Evolutionary conservation across 2,113 vertebrate species (phyloP).

Genomic region (Callospermophilus lateralis): DNA sequence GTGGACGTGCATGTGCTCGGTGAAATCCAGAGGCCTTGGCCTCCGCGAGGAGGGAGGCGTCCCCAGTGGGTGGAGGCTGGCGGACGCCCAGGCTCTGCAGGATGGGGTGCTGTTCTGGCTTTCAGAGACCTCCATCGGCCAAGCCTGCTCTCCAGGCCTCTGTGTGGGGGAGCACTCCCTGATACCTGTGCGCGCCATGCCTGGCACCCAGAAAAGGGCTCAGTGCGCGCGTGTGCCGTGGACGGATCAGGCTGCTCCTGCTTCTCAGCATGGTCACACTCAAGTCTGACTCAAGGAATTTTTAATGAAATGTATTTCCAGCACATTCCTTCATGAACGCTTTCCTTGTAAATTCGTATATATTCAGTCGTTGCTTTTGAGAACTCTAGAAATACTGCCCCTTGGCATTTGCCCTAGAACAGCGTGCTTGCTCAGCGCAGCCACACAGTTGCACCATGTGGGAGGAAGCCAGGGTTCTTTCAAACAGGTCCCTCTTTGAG

Average conservation of each 20-base stretch:
- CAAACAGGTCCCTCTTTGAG: conserved; percentile 66
- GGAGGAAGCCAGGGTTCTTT: conserved; percentile 37
- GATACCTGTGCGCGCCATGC: too few species aligned
- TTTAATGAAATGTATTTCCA: conserved; percentile 75
- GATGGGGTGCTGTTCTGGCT: too few species aligned
- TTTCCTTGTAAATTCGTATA: conserved; percentile 75
- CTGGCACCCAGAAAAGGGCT: not conserved
- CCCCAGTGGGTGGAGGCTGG: too few species aligned
- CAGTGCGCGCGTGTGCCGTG: conserved; percentile 8
- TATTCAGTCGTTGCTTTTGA: conserved; percentile 71
- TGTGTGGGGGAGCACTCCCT: not conserved
- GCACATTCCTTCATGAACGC: conserved; percentile 79
- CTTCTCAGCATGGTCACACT: conserved; percentile 10
- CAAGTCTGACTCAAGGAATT: conserved; percentile 61
- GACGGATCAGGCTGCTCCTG: not conserved
- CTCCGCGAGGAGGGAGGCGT: not conserved
- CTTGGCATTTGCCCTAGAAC: conserved; percentile 73
- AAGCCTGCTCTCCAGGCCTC: not conserved
- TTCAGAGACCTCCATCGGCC: too few species aligned
- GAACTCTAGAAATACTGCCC: conserved; percentile 71
- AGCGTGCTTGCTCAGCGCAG: conserved; percentile 38
- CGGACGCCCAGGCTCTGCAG: too few species aligned
- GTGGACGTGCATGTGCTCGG: not conserved
- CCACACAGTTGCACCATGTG: conserved; percentile 48
- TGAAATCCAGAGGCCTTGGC: not conserved